These are phyloP conservation scores for Bujurquina vittata DNA, from an alignment of 2,113 vertebrate genomes.

Conservation along the genomic window DNA sequence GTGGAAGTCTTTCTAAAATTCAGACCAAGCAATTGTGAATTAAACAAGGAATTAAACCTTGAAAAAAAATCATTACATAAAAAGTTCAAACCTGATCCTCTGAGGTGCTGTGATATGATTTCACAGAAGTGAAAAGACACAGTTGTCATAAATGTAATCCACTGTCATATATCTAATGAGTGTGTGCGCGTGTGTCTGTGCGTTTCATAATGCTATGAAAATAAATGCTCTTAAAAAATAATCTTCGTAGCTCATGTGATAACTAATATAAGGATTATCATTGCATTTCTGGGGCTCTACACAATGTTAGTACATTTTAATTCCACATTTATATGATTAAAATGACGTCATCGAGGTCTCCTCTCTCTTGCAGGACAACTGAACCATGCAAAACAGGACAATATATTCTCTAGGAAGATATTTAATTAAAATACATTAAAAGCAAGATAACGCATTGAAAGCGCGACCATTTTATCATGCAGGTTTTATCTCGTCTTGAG, in stretches of 20 bases:
- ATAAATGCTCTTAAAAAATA: neutral
- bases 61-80: neutral
- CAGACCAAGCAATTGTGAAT: neutral
- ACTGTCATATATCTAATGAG: constrained; percentile 6
- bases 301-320: neutral
- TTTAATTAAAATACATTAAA: neutral
- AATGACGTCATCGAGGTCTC: neutral
- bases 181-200: neutral
- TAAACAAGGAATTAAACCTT: too few species aligned
- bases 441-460: neutral
- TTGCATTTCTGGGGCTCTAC: neutral
- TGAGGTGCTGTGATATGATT: neutral
- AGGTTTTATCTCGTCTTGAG: too few species aligned
- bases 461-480: neutral
- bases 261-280: neutral
- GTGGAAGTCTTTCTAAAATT: neutral
- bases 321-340: constrained; percentile 1
- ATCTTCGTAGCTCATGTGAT: neutral
- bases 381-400: neutral
- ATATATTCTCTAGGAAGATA: neutral
- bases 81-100: neutral
- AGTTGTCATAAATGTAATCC: neutral
- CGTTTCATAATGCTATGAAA: neutral
- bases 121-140: neutral
- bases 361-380: neutral